Evolutionary conservation across 2,888 invertebrate genomes (phyloP).

Genomic region (Andricus quercusramuli): DNA sequence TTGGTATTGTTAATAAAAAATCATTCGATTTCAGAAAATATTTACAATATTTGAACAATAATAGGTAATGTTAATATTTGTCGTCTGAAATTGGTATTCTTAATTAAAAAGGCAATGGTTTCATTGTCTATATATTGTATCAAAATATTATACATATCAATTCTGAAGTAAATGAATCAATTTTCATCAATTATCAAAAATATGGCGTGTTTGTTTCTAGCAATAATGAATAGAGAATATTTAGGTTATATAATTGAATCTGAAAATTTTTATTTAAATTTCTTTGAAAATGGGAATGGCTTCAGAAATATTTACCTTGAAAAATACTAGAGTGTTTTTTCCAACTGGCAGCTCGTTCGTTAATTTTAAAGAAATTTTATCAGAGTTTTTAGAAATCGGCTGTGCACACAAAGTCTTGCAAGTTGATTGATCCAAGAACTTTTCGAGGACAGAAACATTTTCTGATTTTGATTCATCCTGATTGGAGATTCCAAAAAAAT

Average conservation of each 20-base stretch:
- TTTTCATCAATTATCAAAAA: too few relatives aligned
- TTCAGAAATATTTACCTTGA: constrained; percentile 66
- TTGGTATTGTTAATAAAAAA: too few relatives aligned
- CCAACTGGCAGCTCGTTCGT: constrained; percentile 65
- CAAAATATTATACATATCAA: too few relatives aligned
- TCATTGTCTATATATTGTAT: too few relatives aligned
- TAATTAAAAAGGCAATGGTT: too few relatives aligned
- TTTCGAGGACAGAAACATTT: constrained; percentile 64
- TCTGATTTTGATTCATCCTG: constrained; percentile 55
- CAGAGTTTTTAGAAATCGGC: constrained; percentile 50
- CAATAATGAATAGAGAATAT: neutral
- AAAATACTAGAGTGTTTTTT: constrained; percentile 72
- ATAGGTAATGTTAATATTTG: too few relatives aligned
- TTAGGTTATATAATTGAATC: too few relatives aligned
- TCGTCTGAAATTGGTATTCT: too few relatives aligned
- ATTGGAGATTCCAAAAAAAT: constrained; percentile 68
- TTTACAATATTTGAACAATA: too few relatives aligned
- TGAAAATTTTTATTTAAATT: neutral
- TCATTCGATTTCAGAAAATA: too few relatives aligned
- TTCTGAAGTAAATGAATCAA: too few relatives aligned
- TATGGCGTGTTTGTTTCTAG: too few relatives aligned
- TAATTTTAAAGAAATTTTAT: constrained; percentile 60
- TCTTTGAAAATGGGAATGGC: neutral
- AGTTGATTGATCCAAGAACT: constrained; percentile 69
- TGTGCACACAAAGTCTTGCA: constrained; percentile 70